These are phyloP conservation scores for human DNA, from an alignment of 2,113 vertebrate species.

Conservation along the genomic window GRCh38 chr12:55794001-55794500, in stretches of 20 bases:
- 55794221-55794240: background rate
- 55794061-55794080: background rate
- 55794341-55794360: conserved; percentile 81
- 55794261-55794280: conserved; percentile 25
- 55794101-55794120: conserved; percentile 33
- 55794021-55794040: background rate
- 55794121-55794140: conserved; percentile 43
- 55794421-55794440: conserved; percentile 63
- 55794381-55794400: conserved; percentile 81
- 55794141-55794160: background rate
- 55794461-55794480: conserved; percentile 73
- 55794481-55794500: conserved; percentile 79
- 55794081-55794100: conserved; percentile 16
- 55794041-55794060: background rate
- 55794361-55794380: conserved; percentile 82
- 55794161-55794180: conserved; percentile 40
- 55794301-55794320: conserved; percentile 8
- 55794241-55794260: background rate
- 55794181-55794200: conserved; percentile 1
- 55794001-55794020: background rate
- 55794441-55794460: conserved; percentile 62
- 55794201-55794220: conserved; percentile 40
- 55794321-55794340: conserved; percentile 32
- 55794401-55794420: conserved; percentile 71
- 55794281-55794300: conserved; percentile 24